Percentiles rank a stretch among this genome's conserved stretches.
Conservation (phyloP, 2,888 invertebrate genomes). For the Anorthoa munda region DNA sequence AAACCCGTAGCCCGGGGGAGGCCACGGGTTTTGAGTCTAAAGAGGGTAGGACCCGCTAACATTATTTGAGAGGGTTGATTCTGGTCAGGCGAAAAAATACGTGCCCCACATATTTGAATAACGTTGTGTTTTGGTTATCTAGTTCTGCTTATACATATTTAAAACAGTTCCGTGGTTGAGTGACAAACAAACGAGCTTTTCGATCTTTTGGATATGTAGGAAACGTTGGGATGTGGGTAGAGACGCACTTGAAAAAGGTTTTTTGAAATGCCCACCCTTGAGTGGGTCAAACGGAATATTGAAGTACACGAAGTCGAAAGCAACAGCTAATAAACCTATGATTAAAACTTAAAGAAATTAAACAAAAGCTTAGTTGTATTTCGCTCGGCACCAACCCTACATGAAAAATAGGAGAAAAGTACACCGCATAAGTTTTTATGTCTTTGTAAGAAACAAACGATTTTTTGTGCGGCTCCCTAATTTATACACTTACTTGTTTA, state of each 20-base stretch:
- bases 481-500: slow-evolving; percentile 67
- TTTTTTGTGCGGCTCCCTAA: slow-evolving; percentile 56
- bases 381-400: slow-evolving; percentile 51
- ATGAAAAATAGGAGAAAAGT: slow-evolving; percentile 50
- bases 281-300: neutral
- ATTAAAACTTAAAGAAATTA: neutral
- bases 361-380: neutral
- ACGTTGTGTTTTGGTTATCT: slow-evolving; percentile 42
- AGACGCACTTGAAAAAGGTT: neutral
- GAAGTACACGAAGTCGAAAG: neutral
- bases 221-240: neutral
- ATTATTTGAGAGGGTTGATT: slow-evolving; percentile 47
- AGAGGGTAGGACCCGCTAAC: slow-evolving; percentile 47
- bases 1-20: slow-evolving; percentile 34
- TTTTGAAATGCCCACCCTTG: neutral
- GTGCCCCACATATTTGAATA: slow-evolving; percentile 56
- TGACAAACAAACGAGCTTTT: slow-evolving; percentile 8
- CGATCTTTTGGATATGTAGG: neutral
- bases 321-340: neutral
- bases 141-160: slow-evolving; percentile 23
- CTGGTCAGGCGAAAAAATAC: slow-evolving; percentile 56
- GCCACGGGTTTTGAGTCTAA: slow-evolving; percentile 36
- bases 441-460: slow-evolving; percentile 59
- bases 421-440: slow-evolving; percentile 62
- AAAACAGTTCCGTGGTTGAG: slow-evolving; percentile 12